These are phyloP conservation scores for Chalcosyrphus nemorum DNA, from an alignment of 2,888 invertebrate genomes.

Conservation along the genomic window DNA sequence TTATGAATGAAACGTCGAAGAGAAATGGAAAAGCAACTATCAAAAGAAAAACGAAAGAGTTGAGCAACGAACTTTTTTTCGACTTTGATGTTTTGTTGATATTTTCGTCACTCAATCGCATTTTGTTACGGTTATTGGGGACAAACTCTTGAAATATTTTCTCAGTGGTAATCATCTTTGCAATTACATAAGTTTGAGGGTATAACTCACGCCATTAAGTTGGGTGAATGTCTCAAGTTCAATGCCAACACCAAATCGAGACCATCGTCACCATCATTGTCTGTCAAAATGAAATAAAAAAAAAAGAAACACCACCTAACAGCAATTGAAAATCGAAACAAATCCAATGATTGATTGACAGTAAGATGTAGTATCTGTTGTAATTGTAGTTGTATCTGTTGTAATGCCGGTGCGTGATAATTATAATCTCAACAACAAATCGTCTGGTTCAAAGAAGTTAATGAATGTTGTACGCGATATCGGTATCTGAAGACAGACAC, in stretches of 20 bases:
- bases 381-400: neutral
- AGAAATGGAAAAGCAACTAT: neutral
- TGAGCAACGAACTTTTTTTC: conserved; percentile 45
- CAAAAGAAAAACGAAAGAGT: conserved; percentile 22
- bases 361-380: no score
- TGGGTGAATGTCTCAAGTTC: conserved; percentile 9
- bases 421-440: neutral
- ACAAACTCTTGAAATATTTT: neutral
- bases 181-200: neutral
- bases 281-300: no score
- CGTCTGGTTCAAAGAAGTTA: neutral
- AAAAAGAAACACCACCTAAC: no score
- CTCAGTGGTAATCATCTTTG: neutral
- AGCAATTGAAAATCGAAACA: neutral
- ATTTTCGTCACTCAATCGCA: conserved; percentile 1
- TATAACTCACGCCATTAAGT: neutral
- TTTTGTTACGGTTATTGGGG: neutral
- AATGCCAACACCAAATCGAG: conserved; percentile 12
- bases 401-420: neutral
- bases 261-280: no score
- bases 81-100: neutral
- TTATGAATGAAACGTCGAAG: neutral
- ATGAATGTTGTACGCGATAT: conserved; percentile 12
- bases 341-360: conserved; percentile 5
- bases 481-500: conserved; percentile 5